phyloP scores from a whole-genome alignment of 2,113 vertebrate genomes.

The Mobula hypostoma region DNA sequence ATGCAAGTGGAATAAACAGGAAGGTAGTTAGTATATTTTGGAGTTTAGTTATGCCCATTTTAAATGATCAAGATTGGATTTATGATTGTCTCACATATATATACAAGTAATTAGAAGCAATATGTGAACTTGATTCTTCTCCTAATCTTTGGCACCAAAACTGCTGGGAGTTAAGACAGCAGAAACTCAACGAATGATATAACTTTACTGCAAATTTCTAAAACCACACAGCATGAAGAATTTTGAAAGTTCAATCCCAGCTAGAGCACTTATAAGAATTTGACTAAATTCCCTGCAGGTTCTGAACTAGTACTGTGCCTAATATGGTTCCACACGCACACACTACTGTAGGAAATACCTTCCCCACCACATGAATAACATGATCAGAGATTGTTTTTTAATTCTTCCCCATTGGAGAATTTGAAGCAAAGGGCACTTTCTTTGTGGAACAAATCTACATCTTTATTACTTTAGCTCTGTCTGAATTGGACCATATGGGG shows the following conservation, averaged over 20 bases:
- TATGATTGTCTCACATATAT: background rate
- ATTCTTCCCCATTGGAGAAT: background rate
- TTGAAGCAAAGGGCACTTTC: background rate
- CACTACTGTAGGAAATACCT: background rate
- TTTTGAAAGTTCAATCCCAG: too few relatives aligned
- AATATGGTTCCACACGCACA: too few relatives aligned
- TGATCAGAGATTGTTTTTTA: too few relatives aligned
- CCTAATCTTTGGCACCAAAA: background rate
- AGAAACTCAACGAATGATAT: background rate
- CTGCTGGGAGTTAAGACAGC: background rate
- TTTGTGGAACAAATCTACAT: background rate
- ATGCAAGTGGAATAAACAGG: background rate
- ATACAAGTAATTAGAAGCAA: background rate
- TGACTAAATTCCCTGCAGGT: background rate
- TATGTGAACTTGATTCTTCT: background rate
- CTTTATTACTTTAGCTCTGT: slow-evolving; percentile 6
- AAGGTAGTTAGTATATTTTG: background rate
- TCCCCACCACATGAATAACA: background rate
- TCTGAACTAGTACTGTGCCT: background rate
- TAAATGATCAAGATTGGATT: background rate
- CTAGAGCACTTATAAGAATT: too few relatives aligned
- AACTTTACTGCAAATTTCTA: background rate
- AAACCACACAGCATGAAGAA: background rate
- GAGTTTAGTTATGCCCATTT: background rate
- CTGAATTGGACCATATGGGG: background rate